Conservation (phyloP, 1,140 invertebrate genomes). For the Centruroides sculpturatus region DNA sequence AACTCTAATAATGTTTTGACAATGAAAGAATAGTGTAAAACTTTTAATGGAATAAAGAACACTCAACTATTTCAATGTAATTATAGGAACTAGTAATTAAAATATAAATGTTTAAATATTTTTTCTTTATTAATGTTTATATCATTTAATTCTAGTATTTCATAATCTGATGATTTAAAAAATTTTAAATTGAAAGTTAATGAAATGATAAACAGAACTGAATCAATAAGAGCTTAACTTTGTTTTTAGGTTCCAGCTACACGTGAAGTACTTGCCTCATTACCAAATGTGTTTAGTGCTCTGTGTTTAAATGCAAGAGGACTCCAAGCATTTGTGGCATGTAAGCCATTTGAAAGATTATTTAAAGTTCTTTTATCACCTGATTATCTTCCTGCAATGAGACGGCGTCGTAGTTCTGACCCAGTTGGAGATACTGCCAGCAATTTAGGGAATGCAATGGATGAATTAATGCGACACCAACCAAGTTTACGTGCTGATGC, state of each 20-base stretch:
- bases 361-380: conserved; percentile 71
- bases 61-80: no score
- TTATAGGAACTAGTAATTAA: no score
- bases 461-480: conserved; percentile 84
- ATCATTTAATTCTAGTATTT: no score
- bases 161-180: no score
- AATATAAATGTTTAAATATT: no score
- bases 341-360: conserved; percentile 68
- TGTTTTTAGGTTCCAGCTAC: conserved; percentile 56
- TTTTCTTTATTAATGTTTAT: no score
- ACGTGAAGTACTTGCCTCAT: conserved; percentile 68
- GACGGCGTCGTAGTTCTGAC: conserved; percentile 61
- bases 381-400: conserved; percentile 71
- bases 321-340: conserved; percentile 61
- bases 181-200: no score
- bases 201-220: no score
- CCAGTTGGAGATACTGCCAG: conserved; percentile 76
- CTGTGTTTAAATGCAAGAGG: conserved; percentile 73
- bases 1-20: no score
- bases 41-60: no score
- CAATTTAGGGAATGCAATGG: conserved; percentile 81
- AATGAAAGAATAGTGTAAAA: no score
- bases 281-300: conserved; percentile 84
- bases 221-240: no score
- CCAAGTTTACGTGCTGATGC: conserved; percentile 65